Base-by-base conservation (phyloP, 2,888 invertebrate species). In the Zaprionus lineosus region DNA sequence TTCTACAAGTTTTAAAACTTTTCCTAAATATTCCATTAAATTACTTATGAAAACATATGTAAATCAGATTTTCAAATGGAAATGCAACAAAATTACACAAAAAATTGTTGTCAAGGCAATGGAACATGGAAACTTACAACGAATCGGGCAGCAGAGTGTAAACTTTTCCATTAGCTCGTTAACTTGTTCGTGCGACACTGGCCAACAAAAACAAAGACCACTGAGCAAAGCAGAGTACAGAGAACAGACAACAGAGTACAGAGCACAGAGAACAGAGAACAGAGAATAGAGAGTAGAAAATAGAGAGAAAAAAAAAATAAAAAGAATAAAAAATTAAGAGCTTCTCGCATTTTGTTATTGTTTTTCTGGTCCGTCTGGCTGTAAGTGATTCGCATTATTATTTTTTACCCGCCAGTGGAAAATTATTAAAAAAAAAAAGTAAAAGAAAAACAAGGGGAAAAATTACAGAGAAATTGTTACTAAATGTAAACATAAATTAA, bases 131-230 rank as follows among this genome's bases (percentile, higher is more conserved):
- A 56, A 70, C 56, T 59, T 56, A 62, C 74, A 74, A 56, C 39
- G 52, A 44, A 63, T n/a, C n/a, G 24, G 24, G 24, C 65, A 70
- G 51, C 51, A n/a, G n/a, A 68, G 65, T 74, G 63, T 51, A 76
- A 85, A 82, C 65, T 83, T 82, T 82, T 82, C 82, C 82, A 82
- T 82, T 85, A 82, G 81, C 81, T 85, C 77, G 86, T 85, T 85
- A 83, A 66, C 68, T 74, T 33, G 69, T 66, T 37, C 34, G 51
- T 65, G 62, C 76, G 73, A 83, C 81, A 76, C 83, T 68, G 69
- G 69, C 63, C 51, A 41, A 41, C 70, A 55, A 21, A 58, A 58
- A 29, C 39, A 12, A n/a, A n/a, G n/a, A n/a, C n/a, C n/a, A n/a
- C n/a, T n/a, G n/a, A n/a, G n/a, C n/a, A n/a, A n/a, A n/a, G n/a